Conservation (phyloP, 1,140 invertebrate species). For the Calycopis cecrops region DNA sequence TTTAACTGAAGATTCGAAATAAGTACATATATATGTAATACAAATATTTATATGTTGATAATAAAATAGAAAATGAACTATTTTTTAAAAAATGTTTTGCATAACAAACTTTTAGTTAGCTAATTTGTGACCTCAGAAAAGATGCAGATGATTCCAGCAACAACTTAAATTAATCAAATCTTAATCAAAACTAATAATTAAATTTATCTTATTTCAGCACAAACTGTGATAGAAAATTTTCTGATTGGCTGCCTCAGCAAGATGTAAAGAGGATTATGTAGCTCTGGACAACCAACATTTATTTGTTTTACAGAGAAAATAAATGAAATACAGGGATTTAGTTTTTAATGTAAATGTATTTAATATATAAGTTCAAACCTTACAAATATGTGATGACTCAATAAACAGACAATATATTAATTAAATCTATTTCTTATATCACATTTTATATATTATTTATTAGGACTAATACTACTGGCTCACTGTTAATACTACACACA, state of each 20-base stretch:
- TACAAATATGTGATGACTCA: conserved; percentile 65
- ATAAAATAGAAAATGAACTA: no score
- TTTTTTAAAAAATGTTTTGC: no score
- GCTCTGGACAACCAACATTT: conserved; percentile 59
- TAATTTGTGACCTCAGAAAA: no score
- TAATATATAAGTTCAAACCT: conserved; percentile 68
- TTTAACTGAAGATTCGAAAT: no score
- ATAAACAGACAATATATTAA: conserved; percentile 66
- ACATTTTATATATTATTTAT: conserved; percentile 5
- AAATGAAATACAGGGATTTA: conserved; percentile 73
- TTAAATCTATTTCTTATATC: conserved; percentile 22
- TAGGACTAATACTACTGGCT: conserved; percentile 8
- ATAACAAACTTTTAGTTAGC: no score
- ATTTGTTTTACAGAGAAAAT: conserved; percentile 63
- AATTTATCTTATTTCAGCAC: conserved; percentile 66
- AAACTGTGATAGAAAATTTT: conserved; percentile 77
- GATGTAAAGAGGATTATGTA: conserved; percentile 61
- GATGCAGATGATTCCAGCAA: no score
- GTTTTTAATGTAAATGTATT: conserved; percentile 69
- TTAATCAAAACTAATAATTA: no score
- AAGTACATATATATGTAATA: no score
- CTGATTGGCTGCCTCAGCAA: conserved; percentile 72
- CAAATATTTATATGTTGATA: no score
- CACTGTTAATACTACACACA: conserved; percentile 6
- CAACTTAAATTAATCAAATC: no score